These are phyloP conservation scores for Scaptomyza reducta DNA, from an alignment of 2,888 invertebrate genomes.

Conservation along the genomic window DNA sequence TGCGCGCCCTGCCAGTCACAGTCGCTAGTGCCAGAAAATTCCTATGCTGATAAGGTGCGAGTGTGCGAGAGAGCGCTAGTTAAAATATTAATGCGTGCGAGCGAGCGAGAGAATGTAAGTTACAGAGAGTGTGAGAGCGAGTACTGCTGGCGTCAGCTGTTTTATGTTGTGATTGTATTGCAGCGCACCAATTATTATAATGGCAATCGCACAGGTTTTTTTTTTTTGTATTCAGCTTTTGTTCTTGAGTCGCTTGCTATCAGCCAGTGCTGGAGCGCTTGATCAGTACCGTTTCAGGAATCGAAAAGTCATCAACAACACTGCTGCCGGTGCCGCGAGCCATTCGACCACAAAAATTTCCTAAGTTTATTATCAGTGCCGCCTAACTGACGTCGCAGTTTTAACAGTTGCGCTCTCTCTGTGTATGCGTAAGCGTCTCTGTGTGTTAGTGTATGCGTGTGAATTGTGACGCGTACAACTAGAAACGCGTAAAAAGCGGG, in stretches of 20 bases:
- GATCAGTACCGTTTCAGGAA: conserved; percentile 73
- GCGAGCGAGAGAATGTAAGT: conserved; percentile 1
- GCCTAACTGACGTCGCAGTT: conserved; percentile 52
- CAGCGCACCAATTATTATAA: conserved; percentile 33
- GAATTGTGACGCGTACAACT: conserved; percentile 59
- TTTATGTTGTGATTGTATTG: conserved; percentile 70
- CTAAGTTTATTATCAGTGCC: conserved; percentile 40
- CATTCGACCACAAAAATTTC: conserved; percentile 6
- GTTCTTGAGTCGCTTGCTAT: conserved; percentile 47
- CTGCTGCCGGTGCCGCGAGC: conserved; percentile 28
- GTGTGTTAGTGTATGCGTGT: background rate
- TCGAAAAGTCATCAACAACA: conserved; percentile 72
- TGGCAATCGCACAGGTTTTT: conserved; percentile 58
- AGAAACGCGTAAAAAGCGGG: conserved; percentile 58
- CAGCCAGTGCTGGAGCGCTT: conserved; percentile 17
- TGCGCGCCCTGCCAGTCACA: conserved; percentile 45
- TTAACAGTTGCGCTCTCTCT: conserved; percentile 17
- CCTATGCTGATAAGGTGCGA: conserved; percentile 59
- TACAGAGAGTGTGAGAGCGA: conserved; percentile 17
- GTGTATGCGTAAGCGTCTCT: conserved; percentile 8
- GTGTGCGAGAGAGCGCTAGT: conserved; percentile 18
- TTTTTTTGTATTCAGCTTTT: conserved; percentile 44
- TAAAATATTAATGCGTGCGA: conserved; percentile 1
- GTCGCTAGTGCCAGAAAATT: conserved; percentile 50
- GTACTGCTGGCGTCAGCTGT: conserved; percentile 61